These are phyloP conservation scores for Plebejus melissa DNA, from an alignment of 2,888 invertebrate genomes.

Conservation along the genomic window DNA sequence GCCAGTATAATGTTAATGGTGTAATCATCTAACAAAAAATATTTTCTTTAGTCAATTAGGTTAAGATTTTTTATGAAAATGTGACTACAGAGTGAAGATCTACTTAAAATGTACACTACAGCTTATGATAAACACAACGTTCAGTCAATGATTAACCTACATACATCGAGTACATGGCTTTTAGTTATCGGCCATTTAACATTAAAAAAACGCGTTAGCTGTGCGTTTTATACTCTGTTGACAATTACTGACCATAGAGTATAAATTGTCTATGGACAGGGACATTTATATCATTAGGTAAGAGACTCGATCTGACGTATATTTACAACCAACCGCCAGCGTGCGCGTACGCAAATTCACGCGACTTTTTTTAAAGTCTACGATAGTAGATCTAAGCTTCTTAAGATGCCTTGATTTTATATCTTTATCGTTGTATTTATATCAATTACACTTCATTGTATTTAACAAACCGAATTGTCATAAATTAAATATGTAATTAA, in stretches of 20 bases:
- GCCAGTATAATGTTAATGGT: not conserved
- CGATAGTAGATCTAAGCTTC: not conserved
- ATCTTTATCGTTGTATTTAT: not conserved
- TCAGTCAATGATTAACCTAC: constrained; percentile 6
- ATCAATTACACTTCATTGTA: not conserved
- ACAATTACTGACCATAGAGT: not conserved
- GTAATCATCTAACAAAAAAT: not conserved
- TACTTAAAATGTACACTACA: constrained; percentile 1
- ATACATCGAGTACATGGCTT: not conserved
- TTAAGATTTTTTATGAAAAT: not conserved
- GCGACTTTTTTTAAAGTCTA: not conserved
- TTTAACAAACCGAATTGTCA: not conserved
- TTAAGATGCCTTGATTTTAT: not conserved
- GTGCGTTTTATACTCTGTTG: constrained; percentile 5
- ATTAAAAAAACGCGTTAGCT: not conserved
- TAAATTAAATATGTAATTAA: not conserved
- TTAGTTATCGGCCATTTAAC: not conserved
- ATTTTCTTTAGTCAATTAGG: not conserved
- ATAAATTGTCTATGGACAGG: not conserved
- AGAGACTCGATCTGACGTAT: not conserved
- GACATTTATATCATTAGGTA: not conserved
- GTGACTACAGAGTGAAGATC: not conserved
- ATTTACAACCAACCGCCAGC: not conserved
- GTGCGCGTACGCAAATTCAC: not conserved
- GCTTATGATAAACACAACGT: constrained; percentile 8